These are phyloP conservation scores for Agelaius phoeniceus DNA, from an alignment of 2,113 vertebrate genomes.

Conservation along the genomic window DNA sequence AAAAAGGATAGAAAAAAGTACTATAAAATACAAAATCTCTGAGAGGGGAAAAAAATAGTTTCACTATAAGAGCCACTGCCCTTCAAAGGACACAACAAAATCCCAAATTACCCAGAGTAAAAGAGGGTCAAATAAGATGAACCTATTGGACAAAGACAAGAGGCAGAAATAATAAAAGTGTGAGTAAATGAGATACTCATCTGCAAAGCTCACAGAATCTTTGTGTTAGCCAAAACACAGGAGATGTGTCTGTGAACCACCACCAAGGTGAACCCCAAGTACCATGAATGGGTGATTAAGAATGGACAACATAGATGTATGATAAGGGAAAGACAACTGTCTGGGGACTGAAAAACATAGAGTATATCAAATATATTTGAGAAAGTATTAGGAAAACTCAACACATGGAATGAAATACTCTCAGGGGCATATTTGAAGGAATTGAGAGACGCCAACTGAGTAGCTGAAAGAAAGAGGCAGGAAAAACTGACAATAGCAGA, in stretches of 20 bases:
- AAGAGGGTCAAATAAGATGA: neutral
- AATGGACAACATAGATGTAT: neutral
- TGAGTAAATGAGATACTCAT: neutral
- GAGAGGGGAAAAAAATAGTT: neutral
- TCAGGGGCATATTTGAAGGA: neutral
- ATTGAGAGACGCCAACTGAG: neutral
- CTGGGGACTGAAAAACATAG: neutral
- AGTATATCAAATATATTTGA: neutral
- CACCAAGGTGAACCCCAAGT: neutral
- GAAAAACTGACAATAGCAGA: conserved; percentile 26
- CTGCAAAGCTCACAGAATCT: neutral
- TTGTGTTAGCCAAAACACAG: neutral
- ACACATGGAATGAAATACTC: neutral
- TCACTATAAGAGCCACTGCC: neutral
- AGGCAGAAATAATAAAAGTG: neutral
- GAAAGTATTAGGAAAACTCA: neutral
- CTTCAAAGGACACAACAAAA: neutral
- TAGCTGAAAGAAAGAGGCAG: conserved; percentile 12
- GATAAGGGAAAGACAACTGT: neutral
- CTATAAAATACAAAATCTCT: neutral
- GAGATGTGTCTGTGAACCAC: neutral
- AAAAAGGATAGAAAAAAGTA: neutral
- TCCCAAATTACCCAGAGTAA: neutral
- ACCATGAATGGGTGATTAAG: neutral
- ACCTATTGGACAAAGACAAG: neutral